These are phyloP conservation scores for Pteronotus mesoamericanus DNA, from an alignment of 2,797 vertebrate genomes.

Conservation along the genomic window DNA sequence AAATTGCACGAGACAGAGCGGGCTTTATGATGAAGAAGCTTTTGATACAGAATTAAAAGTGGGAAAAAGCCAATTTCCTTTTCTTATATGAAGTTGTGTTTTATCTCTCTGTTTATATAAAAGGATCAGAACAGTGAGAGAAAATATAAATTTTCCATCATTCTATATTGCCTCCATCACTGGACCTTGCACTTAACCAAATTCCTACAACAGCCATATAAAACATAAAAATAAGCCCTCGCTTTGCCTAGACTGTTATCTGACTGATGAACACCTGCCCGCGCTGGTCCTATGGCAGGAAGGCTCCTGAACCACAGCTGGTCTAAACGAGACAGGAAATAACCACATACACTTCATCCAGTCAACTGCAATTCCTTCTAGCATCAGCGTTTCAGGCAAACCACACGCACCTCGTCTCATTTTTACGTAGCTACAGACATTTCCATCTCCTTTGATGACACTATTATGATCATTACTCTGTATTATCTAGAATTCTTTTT, in stretches of 20 bases:
- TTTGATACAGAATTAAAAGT: conserved; percentile 21
- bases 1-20: neutral
- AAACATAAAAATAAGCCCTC: neutral
- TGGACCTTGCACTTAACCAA: neutral
- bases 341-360: neutral
- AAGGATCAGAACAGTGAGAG: neutral
- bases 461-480: neutral
- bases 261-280: neutral
- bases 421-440: neutral
- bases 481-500: conserved; percentile 23
- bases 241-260: neutral
- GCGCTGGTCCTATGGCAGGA: neutral
- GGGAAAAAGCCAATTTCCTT: neutral
- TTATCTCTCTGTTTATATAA: neutral
- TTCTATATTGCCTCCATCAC: neutral
- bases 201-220: neutral
- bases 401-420: neutral
- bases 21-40: neutral
- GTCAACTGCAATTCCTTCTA: neutral
- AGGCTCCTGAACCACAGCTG: neutral
- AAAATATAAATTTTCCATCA: conserved; percentile 12
- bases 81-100: neutral
- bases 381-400: neutral
- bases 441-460: neutral
- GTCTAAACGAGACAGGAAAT: neutral